phyloP scores from a whole-genome alignment of 92 coral and sea anemone species.

The Pocillopora grandis region DNA sequence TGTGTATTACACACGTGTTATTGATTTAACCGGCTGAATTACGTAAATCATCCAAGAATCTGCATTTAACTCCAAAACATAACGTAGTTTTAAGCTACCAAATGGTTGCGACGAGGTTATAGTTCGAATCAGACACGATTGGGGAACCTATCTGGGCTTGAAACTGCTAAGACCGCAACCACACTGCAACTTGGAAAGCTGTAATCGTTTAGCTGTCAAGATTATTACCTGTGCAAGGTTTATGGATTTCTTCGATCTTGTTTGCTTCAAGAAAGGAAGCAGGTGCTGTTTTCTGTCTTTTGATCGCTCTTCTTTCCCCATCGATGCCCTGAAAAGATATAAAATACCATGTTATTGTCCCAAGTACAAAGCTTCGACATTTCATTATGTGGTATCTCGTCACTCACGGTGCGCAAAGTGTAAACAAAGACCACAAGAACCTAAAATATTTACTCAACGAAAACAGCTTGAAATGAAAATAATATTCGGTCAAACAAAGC shows the following conservation, averaged over 20 bases:
- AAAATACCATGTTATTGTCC: neutral
- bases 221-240: constrained; percentile 53
- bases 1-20: too few relatives aligned
- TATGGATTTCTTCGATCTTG: constrained; percentile 68
- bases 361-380: constrained; percentile 1
- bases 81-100: too few relatives aligned
- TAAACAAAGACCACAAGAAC: constrained; percentile 23
- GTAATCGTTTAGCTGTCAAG: neutral
- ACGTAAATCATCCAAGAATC: too few relatives aligned
- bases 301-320: constrained; percentile 69
- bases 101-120: too few relatives aligned
- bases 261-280: constrained; percentile 74
- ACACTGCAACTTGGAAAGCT: neutral
- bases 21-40: too few relatives aligned
- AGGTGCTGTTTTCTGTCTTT: constrained; percentile 72
- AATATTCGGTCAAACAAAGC: constrained; percentile 24
- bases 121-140: neutral
- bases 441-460: constrained; percentile 41
- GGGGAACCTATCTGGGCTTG: neutral
- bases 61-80: too few relatives aligned
- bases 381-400: neutral
- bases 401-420: constrained; percentile 17
- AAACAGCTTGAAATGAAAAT: neutral
- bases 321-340: constrained; percentile 34
- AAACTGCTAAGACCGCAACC: neutral